Evolutionary conservation across 2,797 vertebrate species (phyloP), one percentile per base, ranked within the genome.

Genomic region (Phataginus tricuspis): DNA sequence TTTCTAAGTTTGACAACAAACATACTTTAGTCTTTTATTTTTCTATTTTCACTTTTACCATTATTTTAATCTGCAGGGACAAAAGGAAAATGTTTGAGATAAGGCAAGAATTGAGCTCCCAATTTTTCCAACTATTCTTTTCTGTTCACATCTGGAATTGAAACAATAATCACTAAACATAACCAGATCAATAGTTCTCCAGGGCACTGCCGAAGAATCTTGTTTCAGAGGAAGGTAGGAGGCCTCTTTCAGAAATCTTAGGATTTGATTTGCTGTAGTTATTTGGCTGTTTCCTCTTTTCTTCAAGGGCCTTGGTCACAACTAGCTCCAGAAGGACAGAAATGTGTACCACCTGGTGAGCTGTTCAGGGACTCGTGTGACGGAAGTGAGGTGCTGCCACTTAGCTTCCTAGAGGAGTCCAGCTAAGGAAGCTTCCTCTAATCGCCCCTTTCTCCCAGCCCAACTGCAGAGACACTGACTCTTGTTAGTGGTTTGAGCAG

Each of bases 231-330:
- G 23, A 88, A 89, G 53, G 11, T 16, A 72, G 14, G 7, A 19
- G 63, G 13, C 27, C 27, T 53, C 12, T 79, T 59, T 34, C 27
- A 71, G 55, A 97, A 82, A 21, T 66, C 27, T 29, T 39, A n/a
- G 11, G 19, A 53, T 39, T 96, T 34, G 9, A 61, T 74, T 75
- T 75, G 14, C 64, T 85, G 16, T 53, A 64, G 78, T 90, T 71
- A 74, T 90, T 86, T 78, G 61, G 13, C 15, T 64, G 2, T 86
- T 93, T 74, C 19, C n/a, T 95, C 29, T 86, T 90, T 91, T 83
- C 21, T 86, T 94, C 34, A 82, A 64, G 34, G 39, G 83, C 9
- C 7, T 79, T 55, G 31, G 25, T 72, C 57, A 59, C 51, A 64
- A 71, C 8, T 8, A 78, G 21, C 57, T 93, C 19, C 27, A 85